phyloP scores from a whole-genome alignment of 2,888 invertebrate species.

The Perizoma flavofasciatum region DNA sequence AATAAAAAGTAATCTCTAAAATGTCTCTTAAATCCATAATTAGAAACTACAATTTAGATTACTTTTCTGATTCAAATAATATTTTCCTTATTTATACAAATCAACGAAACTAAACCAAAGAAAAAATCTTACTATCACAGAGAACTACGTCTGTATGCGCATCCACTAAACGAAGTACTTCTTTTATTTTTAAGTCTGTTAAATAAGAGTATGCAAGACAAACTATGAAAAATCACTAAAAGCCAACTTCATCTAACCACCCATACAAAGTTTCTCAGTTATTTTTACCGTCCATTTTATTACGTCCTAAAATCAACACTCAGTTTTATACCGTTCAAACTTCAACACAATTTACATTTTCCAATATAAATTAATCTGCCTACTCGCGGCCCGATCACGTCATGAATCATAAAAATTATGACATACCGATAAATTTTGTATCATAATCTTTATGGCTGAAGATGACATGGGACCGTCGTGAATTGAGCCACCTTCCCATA shows the following conservation, averaged over 20 bases:
- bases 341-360: constrained; percentile 17
- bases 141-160: too few species aligned
- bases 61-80: too few species aligned
- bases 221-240: too few species aligned
- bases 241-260: background rate
- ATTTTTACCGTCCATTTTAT: constrained; percentile 19
- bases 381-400: constrained; percentile 33
- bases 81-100: too few species aligned
- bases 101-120: too few species aligned
- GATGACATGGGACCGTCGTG: constrained; percentile 31
- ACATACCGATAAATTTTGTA: constrained; percentile 28
- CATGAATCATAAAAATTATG: constrained; percentile 35
- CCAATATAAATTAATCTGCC: constrained; percentile 34
- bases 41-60: too few species aligned
- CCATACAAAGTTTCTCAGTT: background rate
- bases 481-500: constrained; percentile 13
- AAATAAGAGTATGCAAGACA: too few species aligned
- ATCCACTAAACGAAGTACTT: too few species aligned
- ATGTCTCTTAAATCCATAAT: too few species aligned
- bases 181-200: too few species aligned
- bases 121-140: too few species aligned
- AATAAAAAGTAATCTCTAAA: too few species aligned
- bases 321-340: constrained; percentile 20
- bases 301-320: constrained; percentile 31
- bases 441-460: constrained; percentile 32